These are phyloP conservation scores for Hydrotaea cyrtoneurina DNA, from an alignment of 2,888 invertebrate species.

Conservation along the genomic window DNA sequence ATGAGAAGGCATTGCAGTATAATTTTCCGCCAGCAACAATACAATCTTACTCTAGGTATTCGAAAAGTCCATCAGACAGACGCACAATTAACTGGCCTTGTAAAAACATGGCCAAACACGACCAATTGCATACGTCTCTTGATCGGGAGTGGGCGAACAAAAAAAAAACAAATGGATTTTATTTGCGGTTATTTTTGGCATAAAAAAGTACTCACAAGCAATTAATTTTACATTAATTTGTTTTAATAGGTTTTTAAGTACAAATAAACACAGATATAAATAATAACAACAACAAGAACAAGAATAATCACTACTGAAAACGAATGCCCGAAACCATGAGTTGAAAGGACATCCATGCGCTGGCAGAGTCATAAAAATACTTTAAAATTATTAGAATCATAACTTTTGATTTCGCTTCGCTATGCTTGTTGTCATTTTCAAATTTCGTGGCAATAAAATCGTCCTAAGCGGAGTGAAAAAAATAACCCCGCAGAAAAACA, in stretches of 20 bases:
- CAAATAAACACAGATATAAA: slow-evolving; percentile 65
- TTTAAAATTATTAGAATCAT: slow-evolving; percentile 32
- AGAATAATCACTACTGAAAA: background rate
- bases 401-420: slow-evolving; percentile 11
- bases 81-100: slow-evolving; percentile 56
- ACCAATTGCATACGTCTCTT: slow-evolving; percentile 3
- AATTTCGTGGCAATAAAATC: slow-evolving; percentile 18
- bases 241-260: slow-evolving; percentile 66
- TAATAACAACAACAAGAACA: slow-evolving; percentile 38
- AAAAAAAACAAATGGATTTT: slow-evolving; percentile 64
- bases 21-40: slow-evolving; percentile 12
- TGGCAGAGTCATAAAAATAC: slow-evolving; percentile 7
- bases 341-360: slow-evolving; percentile 1
- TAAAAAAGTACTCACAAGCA: slow-evolving; percentile 67
- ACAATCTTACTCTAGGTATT: slow-evolving; percentile 61
- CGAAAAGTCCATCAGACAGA: slow-evolving; percentile 39
- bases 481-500: background rate
- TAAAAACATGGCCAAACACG: slow-evolving; percentile 17
- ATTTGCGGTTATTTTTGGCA: slow-evolving; percentile 67
- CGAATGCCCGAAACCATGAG: background rate
- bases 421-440: background rate
- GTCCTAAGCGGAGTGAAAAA: background rate
- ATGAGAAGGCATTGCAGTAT: slow-evolving; percentile 25
- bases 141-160: background rate
- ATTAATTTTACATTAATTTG: slow-evolving; percentile 69